These are phyloP conservation scores for Spongilla lacustris DNA, from an alignment of 37 sponge, comb jelly and placozoan genomes.

Conservation along the genomic window DNA sequence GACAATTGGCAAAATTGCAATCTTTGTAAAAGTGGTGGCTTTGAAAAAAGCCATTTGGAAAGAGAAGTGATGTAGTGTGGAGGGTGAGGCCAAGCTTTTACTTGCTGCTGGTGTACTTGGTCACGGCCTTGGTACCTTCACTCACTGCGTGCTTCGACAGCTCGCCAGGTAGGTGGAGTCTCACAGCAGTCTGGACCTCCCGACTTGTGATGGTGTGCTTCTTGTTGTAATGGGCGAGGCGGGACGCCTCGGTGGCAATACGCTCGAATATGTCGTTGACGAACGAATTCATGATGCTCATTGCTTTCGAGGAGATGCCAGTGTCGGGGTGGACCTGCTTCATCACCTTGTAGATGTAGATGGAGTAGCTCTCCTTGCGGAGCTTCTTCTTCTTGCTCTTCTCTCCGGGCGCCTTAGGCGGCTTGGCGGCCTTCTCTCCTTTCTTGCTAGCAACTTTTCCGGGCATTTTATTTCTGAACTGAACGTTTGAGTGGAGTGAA, in stretches of 20 bases:
- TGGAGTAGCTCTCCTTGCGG: conserved; percentile 91
- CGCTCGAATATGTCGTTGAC: conserved; percentile 94
- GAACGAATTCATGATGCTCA: conserved; percentile 99
- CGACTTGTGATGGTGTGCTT: conserved; percentile 94
- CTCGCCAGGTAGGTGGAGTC: conserved; percentile 92
- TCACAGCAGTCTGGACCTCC: conserved; percentile 96
- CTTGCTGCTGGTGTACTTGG: conserved; percentile 7
- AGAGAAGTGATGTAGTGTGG: background rate
- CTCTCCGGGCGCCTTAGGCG: conserved; percentile 51
- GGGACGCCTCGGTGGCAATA: conserved; percentile 90
- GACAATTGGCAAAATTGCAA: background rate
- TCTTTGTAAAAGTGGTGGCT: background rate
- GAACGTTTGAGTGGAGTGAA: background rate
- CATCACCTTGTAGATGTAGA: conserved; percentile 98
- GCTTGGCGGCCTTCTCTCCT: conserved; percentile 67
- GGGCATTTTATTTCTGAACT: conserved; percentile 36
- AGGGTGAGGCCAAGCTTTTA: background rate
- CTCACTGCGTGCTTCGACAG: conserved; percentile 94
- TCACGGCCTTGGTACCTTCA: conserved; percentile 96
- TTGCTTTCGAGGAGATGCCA: conserved; percentile 93
- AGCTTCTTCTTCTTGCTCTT: conserved; percentile 78
- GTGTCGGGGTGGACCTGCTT: conserved; percentile 99
- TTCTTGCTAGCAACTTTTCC: conserved; percentile 65
- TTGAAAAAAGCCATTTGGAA: background rate
- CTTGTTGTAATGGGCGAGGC: conserved; percentile 98